Evolutionary conservation across 2,888 invertebrate species (phyloP).

Genomic region (Cerastis leucographa): DNA sequence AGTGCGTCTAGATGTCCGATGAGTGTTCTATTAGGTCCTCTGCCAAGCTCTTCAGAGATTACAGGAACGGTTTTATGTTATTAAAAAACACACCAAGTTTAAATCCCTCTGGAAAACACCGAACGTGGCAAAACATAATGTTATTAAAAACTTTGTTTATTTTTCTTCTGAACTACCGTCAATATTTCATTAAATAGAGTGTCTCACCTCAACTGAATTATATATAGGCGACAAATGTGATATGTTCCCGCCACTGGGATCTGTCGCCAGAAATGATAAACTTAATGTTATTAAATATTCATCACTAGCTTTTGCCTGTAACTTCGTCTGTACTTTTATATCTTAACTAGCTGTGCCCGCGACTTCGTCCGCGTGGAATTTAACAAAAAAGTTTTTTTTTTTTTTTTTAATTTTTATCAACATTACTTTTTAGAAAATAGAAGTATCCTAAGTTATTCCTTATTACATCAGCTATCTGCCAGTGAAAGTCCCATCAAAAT

Average conservation of each 20-base stretch:
- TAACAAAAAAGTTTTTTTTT: too few relatives aligned
- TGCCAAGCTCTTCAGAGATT: too few relatives aligned
- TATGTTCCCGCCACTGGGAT: conserved; percentile 29
- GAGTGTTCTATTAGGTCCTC: too few relatives aligned
- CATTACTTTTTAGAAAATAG: too few relatives aligned
- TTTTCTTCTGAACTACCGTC: background rate
- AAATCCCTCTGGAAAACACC: background rate
- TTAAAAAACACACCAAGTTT: background rate
- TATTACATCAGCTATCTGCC: too few relatives aligned
- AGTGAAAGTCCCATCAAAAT: too few relatives aligned
- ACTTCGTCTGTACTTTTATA: background rate
- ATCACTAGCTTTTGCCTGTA: background rate
- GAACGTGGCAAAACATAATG: background rate
- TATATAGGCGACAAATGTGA: conserved; percentile 21
- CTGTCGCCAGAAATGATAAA: conserved; percentile 24
- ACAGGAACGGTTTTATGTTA: too few relatives aligned
- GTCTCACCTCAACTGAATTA: conserved; percentile 33
- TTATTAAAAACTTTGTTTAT: background rate
- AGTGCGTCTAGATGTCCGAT: too few relatives aligned
- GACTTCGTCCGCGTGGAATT: too few relatives aligned
- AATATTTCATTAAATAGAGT: conserved; percentile 32
- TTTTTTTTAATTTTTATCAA: too few relatives aligned
- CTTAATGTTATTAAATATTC: conserved; percentile 9
- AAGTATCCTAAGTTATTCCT: too few relatives aligned
- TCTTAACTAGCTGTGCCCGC: too few relatives aligned